These are phyloP conservation scores for Acanthopleura granulata DNA, from an alignment of 2,888 invertebrate genomes.

Conservation along the genomic window DNA sequence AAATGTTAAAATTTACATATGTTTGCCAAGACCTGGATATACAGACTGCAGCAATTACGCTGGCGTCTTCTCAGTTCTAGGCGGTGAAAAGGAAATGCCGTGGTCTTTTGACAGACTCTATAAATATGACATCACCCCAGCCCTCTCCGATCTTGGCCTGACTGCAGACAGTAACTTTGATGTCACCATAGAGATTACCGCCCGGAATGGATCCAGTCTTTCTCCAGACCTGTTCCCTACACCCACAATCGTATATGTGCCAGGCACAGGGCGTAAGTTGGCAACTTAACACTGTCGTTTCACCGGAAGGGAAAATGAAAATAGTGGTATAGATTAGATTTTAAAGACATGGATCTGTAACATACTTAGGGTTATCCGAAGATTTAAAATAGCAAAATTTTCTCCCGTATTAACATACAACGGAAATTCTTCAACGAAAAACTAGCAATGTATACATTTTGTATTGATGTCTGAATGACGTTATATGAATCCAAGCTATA, in stretches of 20 bases:
- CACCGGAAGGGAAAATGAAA: no score
- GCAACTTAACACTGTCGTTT: no score
- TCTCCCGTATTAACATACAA: no score
- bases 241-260: slow-evolving; percentile 21
- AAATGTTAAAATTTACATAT: slow-evolving; percentile 21
- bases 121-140: slow-evolving; percentile 22
- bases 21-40: not conserved
- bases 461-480: no score
- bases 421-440: no score
- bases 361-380: no score
- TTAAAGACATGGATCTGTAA: no score
- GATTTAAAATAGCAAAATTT: no score
- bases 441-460: no score
- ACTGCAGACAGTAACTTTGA: slow-evolving; percentile 17
- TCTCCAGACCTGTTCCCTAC: slow-evolving; percentile 9
- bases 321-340: no score
- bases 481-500: no score
- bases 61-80: slow-evolving; percentile 23
- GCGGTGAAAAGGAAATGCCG: slow-evolving; percentile 23
- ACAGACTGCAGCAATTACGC: slow-evolving; percentile 23
- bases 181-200: slow-evolving; percentile 17
- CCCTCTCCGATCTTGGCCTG: slow-evolving; percentile 13
- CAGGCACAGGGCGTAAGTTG: not conserved
- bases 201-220: slow-evolving; percentile 22
- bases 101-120: slow-evolving; percentile 25